Base-by-base conservation (phyloP, 1,140 invertebrate species). In the Oncopeltus fasciatus region DNA sequence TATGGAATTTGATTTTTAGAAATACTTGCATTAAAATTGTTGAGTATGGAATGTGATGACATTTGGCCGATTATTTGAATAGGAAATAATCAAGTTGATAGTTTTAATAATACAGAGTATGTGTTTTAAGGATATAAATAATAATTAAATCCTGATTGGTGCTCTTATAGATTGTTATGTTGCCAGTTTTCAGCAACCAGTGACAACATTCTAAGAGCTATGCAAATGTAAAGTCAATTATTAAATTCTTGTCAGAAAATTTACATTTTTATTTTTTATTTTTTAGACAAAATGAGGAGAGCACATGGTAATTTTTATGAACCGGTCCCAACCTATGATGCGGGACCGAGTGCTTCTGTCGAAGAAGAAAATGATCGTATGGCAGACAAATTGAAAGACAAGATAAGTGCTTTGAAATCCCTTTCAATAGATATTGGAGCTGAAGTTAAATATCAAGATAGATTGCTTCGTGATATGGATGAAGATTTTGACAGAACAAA, bases 391-490 rank as follows among this genome's bases (percentile, higher is more conserved):
- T 74, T 93, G 0, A 83, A 85, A 71, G 82, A 85, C 47, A 92
- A 92, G 78, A 90, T 92, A 61, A 77, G 80, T 58, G 83, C 83
- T 2, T 73, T 93, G 2, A 92, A 91, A 75, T 86, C 87, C 43
- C 77, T 92, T 18, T 85, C 88, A 0, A 90, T 93, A 60, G 88
- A 92, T 69, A 91, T 93, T 71, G 87, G 89, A 0, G 83, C 87
- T 65, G 90, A 92, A 78, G 87, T 92, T 3, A 83, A 85, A 71
- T 86, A 86, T 70, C 90, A 93, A 72, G 88, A 92, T 65, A 84
- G 84, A 72, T 72, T 90, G 62, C 70, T 92, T 24, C 75, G 79
- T 38, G 85, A 83, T 63, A 82, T 92, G 70, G 89, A 92, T 72
- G 86, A 90, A 70, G 90, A 92, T 74, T 86, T 91, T 75, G 90